Conservation (phyloP, 2,888 invertebrate genomes). For the Sarcophaga variegata region DNA sequence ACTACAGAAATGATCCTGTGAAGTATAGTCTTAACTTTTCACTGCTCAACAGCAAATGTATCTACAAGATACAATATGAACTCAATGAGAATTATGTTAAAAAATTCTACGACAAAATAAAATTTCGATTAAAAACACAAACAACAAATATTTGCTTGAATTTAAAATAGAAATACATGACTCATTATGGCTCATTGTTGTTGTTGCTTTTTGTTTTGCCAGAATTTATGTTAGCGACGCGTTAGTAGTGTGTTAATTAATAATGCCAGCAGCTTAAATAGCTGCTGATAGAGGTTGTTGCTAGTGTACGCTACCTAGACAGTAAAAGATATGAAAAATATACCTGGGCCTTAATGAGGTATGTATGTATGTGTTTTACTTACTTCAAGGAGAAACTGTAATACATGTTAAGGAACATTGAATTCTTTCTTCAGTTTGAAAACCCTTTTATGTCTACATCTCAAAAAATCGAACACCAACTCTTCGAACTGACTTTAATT, state of each 20-base stretch:
- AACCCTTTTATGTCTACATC: no score
- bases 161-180: no score
- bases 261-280: neutral
- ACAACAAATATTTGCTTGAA: no score
- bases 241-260: slow-evolving; percentile 4
- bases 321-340: no score
- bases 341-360: no score
- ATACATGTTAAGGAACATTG: no score
- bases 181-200: neutral
- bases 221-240: neutral
- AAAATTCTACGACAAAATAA: neutral
- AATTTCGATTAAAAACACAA: no score
- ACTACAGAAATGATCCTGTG: slow-evolving; percentile 88
- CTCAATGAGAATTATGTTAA: slow-evolving; percentile 71
- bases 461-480: no score
- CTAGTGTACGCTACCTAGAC: neutral
- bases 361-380: no score
- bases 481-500: no score
- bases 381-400: no score
- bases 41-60: neutral
- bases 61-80: slow-evolving; percentile 45
- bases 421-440: no score
- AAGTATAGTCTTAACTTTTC: slow-evolving; percentile 82
- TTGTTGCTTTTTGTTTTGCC: neutral
- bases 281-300: neutral